These are phyloP conservation scores for Apostichopus californicus DNA, from an alignment of 35 echinoderm and acorn worm genomes.

Conservation along the genomic window DNA sequence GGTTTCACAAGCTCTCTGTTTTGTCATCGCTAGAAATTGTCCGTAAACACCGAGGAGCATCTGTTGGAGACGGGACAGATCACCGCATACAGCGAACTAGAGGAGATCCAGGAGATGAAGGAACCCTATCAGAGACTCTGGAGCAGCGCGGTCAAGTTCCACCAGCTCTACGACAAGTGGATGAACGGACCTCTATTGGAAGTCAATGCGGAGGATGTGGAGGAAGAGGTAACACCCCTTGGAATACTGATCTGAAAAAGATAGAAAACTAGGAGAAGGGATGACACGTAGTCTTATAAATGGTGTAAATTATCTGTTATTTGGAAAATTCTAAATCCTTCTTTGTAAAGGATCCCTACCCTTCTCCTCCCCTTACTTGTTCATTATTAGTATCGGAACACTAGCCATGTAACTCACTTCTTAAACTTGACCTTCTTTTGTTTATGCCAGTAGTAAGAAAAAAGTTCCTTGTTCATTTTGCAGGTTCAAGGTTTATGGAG, in stretches of 20 bases:
- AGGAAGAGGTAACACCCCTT: constrained; percentile 79
- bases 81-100: constrained; percentile 71
- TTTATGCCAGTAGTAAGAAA: too few relatives aligned
- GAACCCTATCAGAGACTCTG: constrained; percentile 85
- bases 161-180: constrained; percentile 79
- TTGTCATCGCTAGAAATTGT: constrained; percentile 56
- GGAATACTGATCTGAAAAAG: too few relatives aligned
- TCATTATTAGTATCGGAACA: too few relatives aligned
- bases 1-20: background rate
- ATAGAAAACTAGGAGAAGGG: too few relatives aligned
- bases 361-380: too few relatives aligned
- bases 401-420: too few relatives aligned
- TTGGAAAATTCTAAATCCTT: too few relatives aligned
- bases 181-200: constrained; percentile 95
- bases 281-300: too few relatives aligned
- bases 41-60: constrained; percentile 72
- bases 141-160: constrained; percentile 30
- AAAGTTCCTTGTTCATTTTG: background rate
- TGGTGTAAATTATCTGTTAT: too few relatives aligned
- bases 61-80: constrained; percentile 80
- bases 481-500: constrained; percentile 93
- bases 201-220: constrained; percentile 94
- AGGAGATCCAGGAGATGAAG: constrained; percentile 77
- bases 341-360: too few relatives aligned
- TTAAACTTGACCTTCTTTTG: too few relatives aligned